Percentiles rank a stretch among this genome's conserved stretches.
Conservation (phyloP, 30 jellyfish, hydroid and myxozoan species). For the Pelagia noctiluca region DNA sequence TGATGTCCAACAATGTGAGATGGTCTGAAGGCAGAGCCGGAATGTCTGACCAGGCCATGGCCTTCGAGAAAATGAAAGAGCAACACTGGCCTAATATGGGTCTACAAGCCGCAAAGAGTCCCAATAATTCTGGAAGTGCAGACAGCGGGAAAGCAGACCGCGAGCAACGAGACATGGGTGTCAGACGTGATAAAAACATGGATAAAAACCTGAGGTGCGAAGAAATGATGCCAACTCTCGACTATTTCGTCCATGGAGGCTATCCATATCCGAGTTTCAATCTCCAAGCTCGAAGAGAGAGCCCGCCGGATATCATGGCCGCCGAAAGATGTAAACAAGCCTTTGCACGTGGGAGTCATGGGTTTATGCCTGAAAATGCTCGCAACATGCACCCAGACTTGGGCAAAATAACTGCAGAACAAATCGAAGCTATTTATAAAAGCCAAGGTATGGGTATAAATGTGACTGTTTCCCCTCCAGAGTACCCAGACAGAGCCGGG, state of each 20-base stretch:
- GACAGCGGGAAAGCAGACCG: constrained; percentile 41
- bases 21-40: constrained; percentile 49
- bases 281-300: constrained; percentile 63
- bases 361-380: constrained; percentile 44
- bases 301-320: constrained; percentile 78
- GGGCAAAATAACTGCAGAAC: constrained; percentile 53
- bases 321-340: constrained; percentile 71
- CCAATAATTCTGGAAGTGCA: background rate
- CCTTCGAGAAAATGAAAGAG: constrained; percentile 59
- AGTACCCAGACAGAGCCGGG: constrained; percentile 50
- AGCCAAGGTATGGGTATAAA: constrained; percentile 62
- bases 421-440: constrained; percentile 58
- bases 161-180: constrained; percentile 54
- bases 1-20: constrained; percentile 35
- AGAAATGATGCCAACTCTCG: constrained; percentile 48
- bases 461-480: constrained; percentile 68
- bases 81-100: constrained; percentile 40
- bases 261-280: constrained; percentile 54
- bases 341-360: constrained; percentile 67
- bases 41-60: constrained; percentile 14
- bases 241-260: constrained; percentile 68
- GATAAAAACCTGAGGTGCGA: constrained; percentile 51
- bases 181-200: constrained; percentile 20
- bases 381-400: constrained; percentile 74
- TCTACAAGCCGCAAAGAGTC: constrained; percentile 43